A percentile compares a stretch with the other conserved stretches of the same genome.
These are phyloP conservation scores for Tetrapedia diversipes DNA, from an alignment of 2,888 invertebrate genomes.

Conservation along the genomic window DNA sequence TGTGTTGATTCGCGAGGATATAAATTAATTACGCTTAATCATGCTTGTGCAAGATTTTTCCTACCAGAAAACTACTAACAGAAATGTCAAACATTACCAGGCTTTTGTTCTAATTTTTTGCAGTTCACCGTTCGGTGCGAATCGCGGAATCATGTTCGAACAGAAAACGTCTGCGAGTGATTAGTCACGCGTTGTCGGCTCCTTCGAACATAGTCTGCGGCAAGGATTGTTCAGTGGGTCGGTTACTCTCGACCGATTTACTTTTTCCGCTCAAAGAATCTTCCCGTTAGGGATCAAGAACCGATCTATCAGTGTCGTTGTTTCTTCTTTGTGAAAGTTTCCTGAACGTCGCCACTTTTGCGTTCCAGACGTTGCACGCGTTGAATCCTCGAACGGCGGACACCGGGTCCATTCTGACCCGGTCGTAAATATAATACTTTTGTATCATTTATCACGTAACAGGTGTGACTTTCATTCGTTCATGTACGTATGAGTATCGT, in stretches of 20 bases:
- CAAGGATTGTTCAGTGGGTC: slow-evolving; percentile 42
- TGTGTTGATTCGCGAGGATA: no score
- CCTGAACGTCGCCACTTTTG: background rate
- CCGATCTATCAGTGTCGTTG: slow-evolving; percentile 21
- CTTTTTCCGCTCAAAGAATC: slow-evolving; percentile 53
- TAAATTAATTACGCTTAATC: no score
- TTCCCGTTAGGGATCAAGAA: slow-evolving; percentile 30
- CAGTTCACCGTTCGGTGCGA: background rate
- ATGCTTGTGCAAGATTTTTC: no score
- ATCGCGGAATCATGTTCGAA: background rate
- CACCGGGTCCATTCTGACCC: no score
- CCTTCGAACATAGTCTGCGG: slow-evolving; percentile 14
- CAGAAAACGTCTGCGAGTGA: background rate
- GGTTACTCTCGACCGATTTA: slow-evolving; percentile 56
- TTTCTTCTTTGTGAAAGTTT: slow-evolving; percentile 6
- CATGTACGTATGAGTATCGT: no score
- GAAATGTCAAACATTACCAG: no score
- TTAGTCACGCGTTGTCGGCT: slow-evolving; percentile 1
- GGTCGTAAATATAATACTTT: no score
- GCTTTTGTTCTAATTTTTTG: slow-evolving; percentile 23
- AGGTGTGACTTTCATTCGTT: no score
- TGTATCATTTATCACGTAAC: no score
- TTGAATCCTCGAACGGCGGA: no score
- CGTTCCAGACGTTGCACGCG: no score
- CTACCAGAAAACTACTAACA: no score